phyloP scores from a whole-genome alignment of 2,113 vertebrate genomes.

The Podarcis muralis region DNA sequence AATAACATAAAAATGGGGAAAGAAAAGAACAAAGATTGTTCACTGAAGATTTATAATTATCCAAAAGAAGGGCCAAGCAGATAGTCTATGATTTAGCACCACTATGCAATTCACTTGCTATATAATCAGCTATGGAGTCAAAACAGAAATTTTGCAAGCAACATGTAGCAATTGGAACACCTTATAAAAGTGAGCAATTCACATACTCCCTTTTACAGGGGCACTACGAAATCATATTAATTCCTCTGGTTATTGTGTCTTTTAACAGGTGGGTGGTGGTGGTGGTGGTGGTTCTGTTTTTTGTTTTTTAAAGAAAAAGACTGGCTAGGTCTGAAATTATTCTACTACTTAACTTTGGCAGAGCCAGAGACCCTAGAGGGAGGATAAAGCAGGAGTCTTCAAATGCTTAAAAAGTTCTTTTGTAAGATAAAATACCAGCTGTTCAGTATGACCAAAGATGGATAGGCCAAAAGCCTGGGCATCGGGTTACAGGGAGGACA shows the following conservation, averaged over 20 bases:
- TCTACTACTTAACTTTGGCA: neutral
- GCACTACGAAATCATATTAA: neutral
- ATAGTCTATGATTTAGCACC: neutral
- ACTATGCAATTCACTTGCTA: neutral
- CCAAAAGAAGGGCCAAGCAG: neutral
- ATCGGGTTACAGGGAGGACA: constrained; percentile 24
- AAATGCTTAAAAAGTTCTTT: constrained; percentile 11
- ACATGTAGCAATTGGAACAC: neutral
- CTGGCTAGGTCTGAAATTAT: neutral
- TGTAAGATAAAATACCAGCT: constrained; percentile 28
- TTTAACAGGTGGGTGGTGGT: neutral
- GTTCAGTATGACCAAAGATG: constrained; percentile 4
- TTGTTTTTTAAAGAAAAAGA: neutral
- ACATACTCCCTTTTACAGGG: neutral
- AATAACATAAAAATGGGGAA: neutral
- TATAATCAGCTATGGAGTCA: neutral
- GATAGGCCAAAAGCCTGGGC: constrained; percentile 9
- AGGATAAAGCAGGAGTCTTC: constrained; percentile 5
- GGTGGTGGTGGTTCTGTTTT: neutral
- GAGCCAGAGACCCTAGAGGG: neutral
- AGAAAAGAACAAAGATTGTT: neutral
- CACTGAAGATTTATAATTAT: neutral
- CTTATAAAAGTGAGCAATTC: neutral
- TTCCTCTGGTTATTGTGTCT: neutral
- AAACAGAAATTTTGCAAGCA: neutral